Percentiles rank a stretch among this genome's conserved stretches.
These are phyloP conservation scores for Podarcis cretensis DNA, from an alignment of 2,113 vertebrate genomes.

Conservation along the genomic window DNA sequence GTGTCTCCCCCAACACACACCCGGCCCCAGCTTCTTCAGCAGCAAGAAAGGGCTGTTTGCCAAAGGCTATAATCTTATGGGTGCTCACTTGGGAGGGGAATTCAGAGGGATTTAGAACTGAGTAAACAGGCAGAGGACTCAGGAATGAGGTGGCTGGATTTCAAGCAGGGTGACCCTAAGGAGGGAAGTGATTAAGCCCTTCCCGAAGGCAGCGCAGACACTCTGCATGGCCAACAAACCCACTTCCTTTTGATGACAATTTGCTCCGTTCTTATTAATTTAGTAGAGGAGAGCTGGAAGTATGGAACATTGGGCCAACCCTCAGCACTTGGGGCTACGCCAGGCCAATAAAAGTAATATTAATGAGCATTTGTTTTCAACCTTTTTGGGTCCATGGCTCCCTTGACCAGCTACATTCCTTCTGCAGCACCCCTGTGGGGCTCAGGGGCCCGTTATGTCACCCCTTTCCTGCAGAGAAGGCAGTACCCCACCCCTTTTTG, in stretches of 20 bases:
- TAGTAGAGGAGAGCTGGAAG: background rate
- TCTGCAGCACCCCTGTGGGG: no score
- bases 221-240: background rate
- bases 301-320: no score
- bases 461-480: no score
- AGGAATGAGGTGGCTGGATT: background rate
- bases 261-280: background rate
- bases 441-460: no score
- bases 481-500: no score
- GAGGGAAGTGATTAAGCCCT: background rate
- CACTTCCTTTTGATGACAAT: background rate
- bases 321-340: background rate
- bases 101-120: background rate
- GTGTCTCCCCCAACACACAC: background rate
- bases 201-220: background rate
- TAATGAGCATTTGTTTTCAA: background rate
- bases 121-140: background rate
- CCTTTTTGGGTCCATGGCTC: background rate
- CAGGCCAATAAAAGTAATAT: background rate
- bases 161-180: background rate
- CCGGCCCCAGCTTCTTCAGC: background rate
- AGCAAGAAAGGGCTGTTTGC: background rate
- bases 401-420: background rate
- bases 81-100: background rate
- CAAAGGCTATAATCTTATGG: background rate